Evolutionary conservation across 2,888 invertebrate genomes (phyloP), one percentile per base, ranked within the genome.

Genomic region (Macroteleia sp.): DNA sequence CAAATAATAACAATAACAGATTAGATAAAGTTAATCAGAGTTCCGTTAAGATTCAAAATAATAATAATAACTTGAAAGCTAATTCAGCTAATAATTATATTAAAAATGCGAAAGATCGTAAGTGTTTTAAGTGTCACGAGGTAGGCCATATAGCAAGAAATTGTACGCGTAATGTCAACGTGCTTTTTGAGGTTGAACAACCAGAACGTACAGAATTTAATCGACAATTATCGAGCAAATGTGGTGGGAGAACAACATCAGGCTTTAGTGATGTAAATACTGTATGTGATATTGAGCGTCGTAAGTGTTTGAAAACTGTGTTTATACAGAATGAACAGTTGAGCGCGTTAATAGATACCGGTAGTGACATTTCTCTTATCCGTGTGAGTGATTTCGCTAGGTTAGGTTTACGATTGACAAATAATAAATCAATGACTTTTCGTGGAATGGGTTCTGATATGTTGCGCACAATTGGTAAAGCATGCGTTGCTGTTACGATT

Each of bases 311-410:
- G n/a, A n/a, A n/a, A n/a, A n/a, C n/a, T n/a, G n/a, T n/a, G n/a
- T n/a, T n/a, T n/a, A n/a, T n/a, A n/a, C n/a, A n/a, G n/a, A n/a
- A n/a, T n/a, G n/a, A n/a, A n/a, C n/a, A n/a, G n/a, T n/a, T 17
- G 9, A 17, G 16, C 1, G 64, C 64, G 19, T 14, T 52, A 12
- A 48, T 62, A 17, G 62, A 62, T 12, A 61, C 61, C 2, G 61
- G 59, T 4, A 61, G 48, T 34, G 64, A 64, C 10, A 42, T 64
- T 16, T 66, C 66, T 0, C 6, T 66, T 9, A 1, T 66, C 9
- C 30, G 22, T 30, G 54, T 25, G 10, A 54, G 54, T 8, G 12
- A 34, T 1, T 66, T 25, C 6, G 25, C 6, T 3, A 25, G 25
- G 25, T 25, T 25, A 25, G 25, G 25, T 25, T 25, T 25, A 25